Evolutionary conservation across 1,140 invertebrate species (phyloP).

Genomic region (Drosophila quadrilineata): DNA sequence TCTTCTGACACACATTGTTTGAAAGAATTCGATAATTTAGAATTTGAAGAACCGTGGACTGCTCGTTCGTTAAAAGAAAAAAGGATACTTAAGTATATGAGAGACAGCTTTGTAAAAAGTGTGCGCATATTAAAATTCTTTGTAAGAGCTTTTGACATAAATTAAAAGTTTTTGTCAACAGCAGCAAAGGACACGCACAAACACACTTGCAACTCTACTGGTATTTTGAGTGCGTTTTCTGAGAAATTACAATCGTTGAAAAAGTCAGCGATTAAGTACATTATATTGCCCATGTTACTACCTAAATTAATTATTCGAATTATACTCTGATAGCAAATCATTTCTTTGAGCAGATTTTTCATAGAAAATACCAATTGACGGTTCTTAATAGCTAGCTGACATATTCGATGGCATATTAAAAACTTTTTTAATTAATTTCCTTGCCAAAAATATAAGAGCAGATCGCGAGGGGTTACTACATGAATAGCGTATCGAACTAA

Average conservation of each 20-base stretch:
- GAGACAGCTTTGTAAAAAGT: constrained; percentile 71
- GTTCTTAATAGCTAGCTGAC: constrained; percentile 38
- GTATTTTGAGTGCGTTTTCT: no score
- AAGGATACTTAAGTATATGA: constrained; percentile 31
- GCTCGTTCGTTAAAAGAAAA: neutral
- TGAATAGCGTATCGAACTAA: neutral
- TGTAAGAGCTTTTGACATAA: constrained; percentile 80
- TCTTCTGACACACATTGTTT: neutral
- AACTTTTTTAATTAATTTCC: constrained; percentile 80
- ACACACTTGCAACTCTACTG: no score
- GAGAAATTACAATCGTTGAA: neutral
- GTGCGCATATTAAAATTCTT: constrained; percentile 80
- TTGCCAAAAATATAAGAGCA: constrained; percentile 39
- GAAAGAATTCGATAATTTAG: constrained; percentile 42
- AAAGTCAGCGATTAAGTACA: neutral
- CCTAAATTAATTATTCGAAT: neutral
- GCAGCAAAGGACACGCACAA: constrained; percentile 1
- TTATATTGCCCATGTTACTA: neutral
- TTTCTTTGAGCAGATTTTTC: neutral
- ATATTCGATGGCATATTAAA: constrained; percentile 66
- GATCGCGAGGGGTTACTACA: constrained; percentile 1
- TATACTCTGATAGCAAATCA: neutral
- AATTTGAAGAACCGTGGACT: neutral
- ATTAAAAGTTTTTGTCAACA: constrained; percentile 74
- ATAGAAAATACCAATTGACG: neutral